A percentile compares a stretch with the other conserved stretches of the same genome.
Conservation (phyloP, 2,888 invertebrate genomes). For the Capitulum mitella region DNA sequence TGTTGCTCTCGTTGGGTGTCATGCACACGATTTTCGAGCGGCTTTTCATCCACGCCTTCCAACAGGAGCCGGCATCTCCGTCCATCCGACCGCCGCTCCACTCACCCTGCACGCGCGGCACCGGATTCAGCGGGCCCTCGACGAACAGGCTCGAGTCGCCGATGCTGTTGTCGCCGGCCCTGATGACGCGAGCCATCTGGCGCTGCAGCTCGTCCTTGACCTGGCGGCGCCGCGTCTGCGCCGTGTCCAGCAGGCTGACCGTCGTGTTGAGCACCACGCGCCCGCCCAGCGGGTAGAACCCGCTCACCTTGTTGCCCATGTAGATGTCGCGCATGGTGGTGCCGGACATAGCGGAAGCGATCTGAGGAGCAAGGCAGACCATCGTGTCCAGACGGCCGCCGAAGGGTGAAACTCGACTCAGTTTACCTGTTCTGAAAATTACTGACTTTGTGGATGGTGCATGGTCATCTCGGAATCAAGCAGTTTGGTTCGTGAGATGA, state of each 20-base stretch:
- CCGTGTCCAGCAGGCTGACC: constrained; percentile 66
- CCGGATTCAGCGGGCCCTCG: constrained; percentile 68
- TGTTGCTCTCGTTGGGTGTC: too few species aligned
- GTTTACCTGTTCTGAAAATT: too few species aligned
- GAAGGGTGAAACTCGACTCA: too few species aligned
- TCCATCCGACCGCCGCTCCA: neutral
- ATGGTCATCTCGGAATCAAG: too few species aligned
- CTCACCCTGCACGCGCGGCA: constrained; percentile 62
- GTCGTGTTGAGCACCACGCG: constrained; percentile 78
- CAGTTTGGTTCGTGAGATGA: too few species aligned
- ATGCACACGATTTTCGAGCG: too few species aligned
- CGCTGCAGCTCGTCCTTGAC: constrained; percentile 70
- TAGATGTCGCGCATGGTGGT: constrained; percentile 83
- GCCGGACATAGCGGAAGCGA: constrained; percentile 86
- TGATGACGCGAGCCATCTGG: constrained; percentile 75
- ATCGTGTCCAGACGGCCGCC: too few species aligned
- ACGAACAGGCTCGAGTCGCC: constrained; percentile 80
- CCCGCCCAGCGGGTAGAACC: constrained; percentile 64
- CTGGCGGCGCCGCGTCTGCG: constrained; percentile 59
- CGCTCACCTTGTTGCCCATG: constrained; percentile 69
- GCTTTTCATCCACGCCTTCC: too few species aligned
- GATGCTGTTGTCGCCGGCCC: constrained; percentile 75
- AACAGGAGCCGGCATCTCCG: neutral
- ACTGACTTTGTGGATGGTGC: too few species aligned
- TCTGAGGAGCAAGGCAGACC: constrained; percentile 48